Evolutionary conservation across 2,797 vertebrate genomes (phyloP).

Genomic region (Lycodopsis pacificus): DNA sequence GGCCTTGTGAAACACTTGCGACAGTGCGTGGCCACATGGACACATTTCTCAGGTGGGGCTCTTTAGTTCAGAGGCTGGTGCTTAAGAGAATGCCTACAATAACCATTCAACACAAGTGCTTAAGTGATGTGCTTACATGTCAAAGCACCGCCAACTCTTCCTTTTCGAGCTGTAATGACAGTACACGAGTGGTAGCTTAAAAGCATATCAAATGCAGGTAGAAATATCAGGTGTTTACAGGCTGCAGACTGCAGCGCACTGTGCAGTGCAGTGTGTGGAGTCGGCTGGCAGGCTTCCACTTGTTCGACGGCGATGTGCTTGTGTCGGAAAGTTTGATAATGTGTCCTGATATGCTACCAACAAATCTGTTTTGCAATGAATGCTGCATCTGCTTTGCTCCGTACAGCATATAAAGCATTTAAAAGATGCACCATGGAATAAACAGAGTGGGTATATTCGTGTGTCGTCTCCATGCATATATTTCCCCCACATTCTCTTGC

Average conservation of each 20-base stretch:
- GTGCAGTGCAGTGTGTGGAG: constrained; percentile 10
- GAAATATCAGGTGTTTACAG: constrained; percentile 55
- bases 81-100: constrained; percentile 70
- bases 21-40: constrained; percentile 28
- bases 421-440: constrained; percentile 32
- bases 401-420: constrained; percentile 36
- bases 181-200: constrained; percentile 59
- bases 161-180: constrained; percentile 56
- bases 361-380: constrained; percentile 16
- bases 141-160: constrained; percentile 63
- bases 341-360: constrained; percentile 12
- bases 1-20: constrained; percentile 12
- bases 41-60: constrained; percentile 53
- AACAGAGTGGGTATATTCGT: constrained; percentile 49
- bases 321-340: constrained; percentile 30
- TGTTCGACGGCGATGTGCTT: constrained; percentile 27
- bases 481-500: constrained; percentile 40
- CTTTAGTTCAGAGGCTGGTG: constrained; percentile 60
- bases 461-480: constrained; percentile 21
- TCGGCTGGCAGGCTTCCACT: constrained; percentile 24
- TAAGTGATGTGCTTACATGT: constrained; percentile 78
- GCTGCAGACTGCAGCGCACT: constrained; percentile 15
- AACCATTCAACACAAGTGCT: constrained; percentile 70
- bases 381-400: constrained; percentile 2
- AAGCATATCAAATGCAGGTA: constrained; percentile 58